Evolutionary conservation across 1,140 invertebrate species (phyloP), one percentile per base, ranked within the genome.

Genomic region (Drosophila paulistorum): DNA sequence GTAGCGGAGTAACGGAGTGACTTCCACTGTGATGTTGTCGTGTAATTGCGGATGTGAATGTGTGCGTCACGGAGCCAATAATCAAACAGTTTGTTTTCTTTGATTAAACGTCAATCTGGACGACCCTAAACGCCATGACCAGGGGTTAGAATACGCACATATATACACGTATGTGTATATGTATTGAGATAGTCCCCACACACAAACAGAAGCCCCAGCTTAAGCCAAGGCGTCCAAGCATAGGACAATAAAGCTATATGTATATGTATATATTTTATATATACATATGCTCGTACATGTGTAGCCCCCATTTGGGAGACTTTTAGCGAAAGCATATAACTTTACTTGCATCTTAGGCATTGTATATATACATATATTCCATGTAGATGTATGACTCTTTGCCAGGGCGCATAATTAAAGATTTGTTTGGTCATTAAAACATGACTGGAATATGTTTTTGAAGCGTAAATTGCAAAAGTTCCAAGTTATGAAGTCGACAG

Each of bases 11-110:
- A 37, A 11, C 35, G 35, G 30, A 30, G 30, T 30, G 30, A 30
- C 30, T 30, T 30, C 30, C 30, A 30, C 30, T 30, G 30, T 6
- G 13, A 7, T 26, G 41, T 51, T 11, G 30, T 35, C 37, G 45
- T 48, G 45, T 48, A 54, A 65, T 65, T 65, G 45, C 48, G 57
- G 57, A 59, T 59, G 57, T 33, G 45, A 62, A 45, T 45, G 60
- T 45, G 37, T 41, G 62, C 33, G 62, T 65, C 62, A 65, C 62
- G 62, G 30, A 65, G 62, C 45, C 48, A 65, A 65, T 65, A 65
- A 65, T 65, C 62, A 65, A 65, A 65, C 62, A 65, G 62, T 65
- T 65, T 65, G 62, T 65, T 65, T 65, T 65, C 62, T 65, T 51
- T 65, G 62, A 65, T 65, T 65, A 65, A 65, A 65, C 62, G 62